These are phyloP conservation scores for Chrysodeixis includens DNA, from an alignment of 2,888 invertebrate genomes.

Conservation along the genomic window DNA sequence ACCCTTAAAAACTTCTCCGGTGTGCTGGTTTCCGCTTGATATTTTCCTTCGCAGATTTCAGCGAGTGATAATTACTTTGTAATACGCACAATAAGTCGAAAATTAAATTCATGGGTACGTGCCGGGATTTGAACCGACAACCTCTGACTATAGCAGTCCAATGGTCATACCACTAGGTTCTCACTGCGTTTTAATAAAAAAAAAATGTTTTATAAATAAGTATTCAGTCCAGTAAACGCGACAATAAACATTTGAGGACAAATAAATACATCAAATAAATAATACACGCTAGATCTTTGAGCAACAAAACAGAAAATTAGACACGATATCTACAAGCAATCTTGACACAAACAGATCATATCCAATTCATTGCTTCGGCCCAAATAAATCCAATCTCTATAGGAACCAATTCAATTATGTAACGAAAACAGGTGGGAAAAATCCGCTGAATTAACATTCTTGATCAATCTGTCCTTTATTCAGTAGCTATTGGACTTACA, in stretches of 20 bases:
- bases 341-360: not conserved
- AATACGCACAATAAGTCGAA: too few relatives aligned
- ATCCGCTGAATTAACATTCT: constrained; percentile 34
- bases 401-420: constrained; percentile 17
- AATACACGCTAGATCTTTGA: not conserved
- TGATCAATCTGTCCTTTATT: constrained; percentile 52
- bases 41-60: too few relatives aligned
- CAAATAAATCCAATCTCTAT: constrained; percentile 39
- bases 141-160: too few relatives aligned
- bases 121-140: too few relatives aligned
- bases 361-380: constrained; percentile 2
- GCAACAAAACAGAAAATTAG: constrained; percentile 3
- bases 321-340: constrained; percentile 16
- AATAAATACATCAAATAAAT: not conserved
- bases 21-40: too few relatives aligned
- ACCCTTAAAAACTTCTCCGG: too few relatives aligned
- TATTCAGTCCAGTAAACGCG: not conserved
- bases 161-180: too few relatives aligned
- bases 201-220: too few relatives aligned
- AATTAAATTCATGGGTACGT: too few relatives aligned
- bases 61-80: too few relatives aligned
- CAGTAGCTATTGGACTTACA: constrained; percentile 54
- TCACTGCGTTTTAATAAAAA: too few relatives aligned
- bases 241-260: not conserved
- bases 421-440: constrained; percentile 36